phyloP scores from a whole-genome alignment of 2,113 vertebrate genomes.

The Colius striatus region DNA sequence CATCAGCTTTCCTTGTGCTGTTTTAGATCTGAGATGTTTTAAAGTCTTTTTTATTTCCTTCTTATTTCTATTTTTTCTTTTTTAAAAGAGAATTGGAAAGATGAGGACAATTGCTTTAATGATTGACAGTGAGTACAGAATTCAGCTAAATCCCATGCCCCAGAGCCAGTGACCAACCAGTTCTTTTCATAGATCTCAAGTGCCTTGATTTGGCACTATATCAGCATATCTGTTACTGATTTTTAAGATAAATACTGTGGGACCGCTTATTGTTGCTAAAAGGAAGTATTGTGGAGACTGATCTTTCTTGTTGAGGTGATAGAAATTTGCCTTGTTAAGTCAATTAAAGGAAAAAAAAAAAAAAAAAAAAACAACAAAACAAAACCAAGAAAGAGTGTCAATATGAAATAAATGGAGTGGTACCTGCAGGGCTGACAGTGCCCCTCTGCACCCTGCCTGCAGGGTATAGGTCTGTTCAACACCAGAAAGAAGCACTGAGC shows the following conservation, averaged over 20 bases:
- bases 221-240: background rate
- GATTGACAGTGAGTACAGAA: background rate
- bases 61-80: background rate
- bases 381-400: too few relatives aligned
- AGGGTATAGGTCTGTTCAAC: background rate
- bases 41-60: background rate
- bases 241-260: background rate
- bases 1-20: background rate
- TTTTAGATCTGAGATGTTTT: background rate
- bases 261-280: background rate
- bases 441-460: background rate
- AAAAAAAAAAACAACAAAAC: too few relatives aligned
- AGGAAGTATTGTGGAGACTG: background rate
- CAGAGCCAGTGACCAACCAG: background rate
- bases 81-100: background rate
- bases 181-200: background rate
- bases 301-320: background rate
- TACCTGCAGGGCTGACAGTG: background rate
- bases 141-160: background rate
- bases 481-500: background rate
- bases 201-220: background rate
- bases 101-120: background rate
- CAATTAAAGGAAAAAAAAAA: background rate
- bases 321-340: background rate
- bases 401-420: background rate